A percentile compares a stretch with the other conserved stretches of the same genome.
These are phyloP conservation scores for Scomberomorus guttatus DNA, from an alignment of 2,797 vertebrate species.

Conservation along the genomic window DNA sequence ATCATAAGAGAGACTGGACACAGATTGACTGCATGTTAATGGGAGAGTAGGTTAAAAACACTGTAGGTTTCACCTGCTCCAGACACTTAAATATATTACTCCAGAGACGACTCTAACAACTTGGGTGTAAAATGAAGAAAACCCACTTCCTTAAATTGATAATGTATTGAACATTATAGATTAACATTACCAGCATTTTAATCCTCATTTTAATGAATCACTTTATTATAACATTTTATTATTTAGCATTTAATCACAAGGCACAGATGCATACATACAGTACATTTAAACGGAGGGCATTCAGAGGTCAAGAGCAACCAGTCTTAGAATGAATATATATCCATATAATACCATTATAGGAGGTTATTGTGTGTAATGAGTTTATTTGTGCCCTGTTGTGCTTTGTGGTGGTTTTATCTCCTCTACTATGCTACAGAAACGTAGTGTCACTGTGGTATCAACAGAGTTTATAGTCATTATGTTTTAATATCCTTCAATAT, in stretches of 20 bases:
- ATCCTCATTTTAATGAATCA: background rate
- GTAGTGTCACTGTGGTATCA: background rate
- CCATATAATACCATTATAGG: background rate
- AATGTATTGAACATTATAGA: background rate
- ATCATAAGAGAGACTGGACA: background rate
- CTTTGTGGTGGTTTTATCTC: background rate
- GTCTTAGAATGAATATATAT: background rate
- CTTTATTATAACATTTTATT: background rate
- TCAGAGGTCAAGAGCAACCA: background rate
- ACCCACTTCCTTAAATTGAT: constrained; percentile 20
- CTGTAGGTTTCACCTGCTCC: constrained; percentile 4
- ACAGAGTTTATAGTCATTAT: background rate
- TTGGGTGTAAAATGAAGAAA: background rate
- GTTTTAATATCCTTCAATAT: constrained; percentile 10
- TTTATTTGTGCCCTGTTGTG: background rate
- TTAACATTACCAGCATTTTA: background rate
- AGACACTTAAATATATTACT: constrained; percentile 5
- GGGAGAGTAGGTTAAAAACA: constrained; percentile 2
- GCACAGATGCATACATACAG: background rate
- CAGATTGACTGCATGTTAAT: constrained; percentile 4
- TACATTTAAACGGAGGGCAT: background rate
- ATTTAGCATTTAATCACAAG: background rate
- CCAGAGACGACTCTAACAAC: background rate
- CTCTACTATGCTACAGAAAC: background rate
- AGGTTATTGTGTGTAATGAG: background rate